These are phyloP conservation scores for Rhagonycha lutea DNA, from an alignment of 2,888 invertebrate species.

Conservation along the genomic window DNA sequence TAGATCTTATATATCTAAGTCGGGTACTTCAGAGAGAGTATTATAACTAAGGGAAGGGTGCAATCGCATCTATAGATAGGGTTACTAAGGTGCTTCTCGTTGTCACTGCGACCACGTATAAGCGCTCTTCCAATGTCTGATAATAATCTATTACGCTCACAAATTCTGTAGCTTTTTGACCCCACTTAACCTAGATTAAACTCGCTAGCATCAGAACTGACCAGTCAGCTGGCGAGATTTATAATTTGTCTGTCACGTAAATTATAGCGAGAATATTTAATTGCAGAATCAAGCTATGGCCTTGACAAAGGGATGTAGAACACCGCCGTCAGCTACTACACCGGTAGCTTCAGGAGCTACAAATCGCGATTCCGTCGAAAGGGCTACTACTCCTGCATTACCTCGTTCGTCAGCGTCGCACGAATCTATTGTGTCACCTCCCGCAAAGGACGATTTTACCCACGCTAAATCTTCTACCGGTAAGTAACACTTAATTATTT, in stretches of 20 bases:
- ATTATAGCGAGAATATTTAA: slow-evolving; percentile 36
- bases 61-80: slow-evolving; percentile 47
- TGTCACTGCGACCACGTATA: slow-evolving; percentile 27
- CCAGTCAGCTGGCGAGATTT: slow-evolving; percentile 49
- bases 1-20: slow-evolving; percentile 50
- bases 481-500: slow-evolving; percentile 50
- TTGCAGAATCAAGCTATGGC: slow-evolving; percentile 70
- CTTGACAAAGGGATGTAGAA: slow-evolving; percentile 61
- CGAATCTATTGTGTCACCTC: slow-evolving; percentile 58
- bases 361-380: slow-evolving; percentile 59
- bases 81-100: slow-evolving; percentile 41
- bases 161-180: slow-evolving; percentile 75
- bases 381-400: slow-evolving; percentile 54
- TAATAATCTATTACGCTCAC: slow-evolving; percentile 56
- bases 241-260: slow-evolving; percentile 33
- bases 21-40: slow-evolving; percentile 37
- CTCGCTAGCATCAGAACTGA: slow-evolving; percentile 50
- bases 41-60: slow-evolving; percentile 43
- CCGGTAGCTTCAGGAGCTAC: slow-evolving; percentile 45
- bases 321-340: slow-evolving; percentile 48
- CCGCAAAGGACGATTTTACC: slow-evolving; percentile 69
- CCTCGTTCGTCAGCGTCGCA: slow-evolving; percentile 55
- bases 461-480: slow-evolving; percentile 66
- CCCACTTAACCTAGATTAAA: slow-evolving; percentile 77
- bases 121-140: slow-evolving; percentile 33